These are phyloP conservation scores for Tauraco hartlaubi DNA, from an alignment of 2,797 vertebrate species.

Conservation along the genomic window DNA sequence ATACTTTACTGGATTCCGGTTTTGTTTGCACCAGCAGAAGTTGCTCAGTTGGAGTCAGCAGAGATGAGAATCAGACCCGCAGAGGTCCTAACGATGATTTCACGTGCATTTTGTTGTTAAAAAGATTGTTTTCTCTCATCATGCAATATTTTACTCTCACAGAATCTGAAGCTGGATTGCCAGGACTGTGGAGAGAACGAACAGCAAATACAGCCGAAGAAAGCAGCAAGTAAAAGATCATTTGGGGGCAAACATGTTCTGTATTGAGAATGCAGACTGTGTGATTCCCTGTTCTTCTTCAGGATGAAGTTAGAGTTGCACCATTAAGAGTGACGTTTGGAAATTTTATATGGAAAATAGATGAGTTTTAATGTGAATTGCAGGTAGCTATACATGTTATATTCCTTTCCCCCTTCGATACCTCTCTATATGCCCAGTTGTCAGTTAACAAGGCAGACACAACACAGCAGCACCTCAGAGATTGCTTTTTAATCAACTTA, in stretches of 20 bases:
- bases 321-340: not conserved
- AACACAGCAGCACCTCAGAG: not conserved
- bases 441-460: not conserved
- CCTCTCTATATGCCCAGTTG: not conserved
- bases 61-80: not conserved
- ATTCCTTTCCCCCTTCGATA: not conserved
- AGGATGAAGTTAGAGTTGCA: not conserved
- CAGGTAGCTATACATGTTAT: not conserved
- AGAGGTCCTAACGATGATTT: not conserved
- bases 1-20: not conserved
- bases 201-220: not conserved
- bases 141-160: not conserved
- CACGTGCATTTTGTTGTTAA: not conserved
- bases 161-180: not conserved
- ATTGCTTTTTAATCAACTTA: not conserved
- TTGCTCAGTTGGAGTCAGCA: not conserved
- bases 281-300: not conserved
- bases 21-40: not conserved
- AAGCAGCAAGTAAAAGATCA: not conserved
- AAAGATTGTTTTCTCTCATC: not conserved
- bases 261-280: not conserved
- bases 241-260: not conserved
- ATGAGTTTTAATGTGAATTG: not conserved
- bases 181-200: not conserved
- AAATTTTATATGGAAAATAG: not conserved